Evolutionary conservation across 1,140 invertebrate genomes (phyloP).

Genomic region (Parapsyche elsis): DNA sequence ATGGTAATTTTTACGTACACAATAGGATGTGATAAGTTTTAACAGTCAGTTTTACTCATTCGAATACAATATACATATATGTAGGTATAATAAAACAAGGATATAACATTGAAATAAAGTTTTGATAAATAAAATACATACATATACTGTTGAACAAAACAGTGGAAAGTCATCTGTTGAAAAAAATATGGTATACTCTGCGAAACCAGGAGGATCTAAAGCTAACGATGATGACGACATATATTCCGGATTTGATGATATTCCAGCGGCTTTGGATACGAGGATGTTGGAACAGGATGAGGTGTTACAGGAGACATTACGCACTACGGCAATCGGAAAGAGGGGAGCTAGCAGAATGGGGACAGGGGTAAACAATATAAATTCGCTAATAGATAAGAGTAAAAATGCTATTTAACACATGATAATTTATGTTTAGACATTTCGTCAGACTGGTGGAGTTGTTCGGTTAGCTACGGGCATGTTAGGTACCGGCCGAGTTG

Average conservation of each 20-base stretch:
- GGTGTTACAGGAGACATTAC: conserved; percentile 62
- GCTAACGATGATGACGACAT: conserved; percentile 62
- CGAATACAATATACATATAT: no score
- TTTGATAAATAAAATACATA: not conserved
- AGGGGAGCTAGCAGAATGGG: conserved; percentile 60
- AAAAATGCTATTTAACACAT: not conserved
- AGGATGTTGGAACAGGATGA: conserved; percentile 62
- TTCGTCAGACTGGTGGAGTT: conserved; percentile 1
- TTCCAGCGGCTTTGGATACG: conserved; percentile 64
- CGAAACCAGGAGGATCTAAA: conserved; percentile 14
- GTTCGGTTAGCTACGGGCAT: conserved; percentile 58
- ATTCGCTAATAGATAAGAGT: not conserved
- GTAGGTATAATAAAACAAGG: no score
- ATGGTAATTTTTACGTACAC: no score
- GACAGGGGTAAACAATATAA: conserved; percentile 58
- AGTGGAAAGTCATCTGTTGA: not conserved
- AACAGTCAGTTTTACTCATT: no score
- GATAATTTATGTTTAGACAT: conserved; percentile 31
- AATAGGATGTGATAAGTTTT: no score
- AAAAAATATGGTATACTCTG: conserved; percentile 23
- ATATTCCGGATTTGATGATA: conserved; percentile 64
- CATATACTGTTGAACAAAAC: not conserved
- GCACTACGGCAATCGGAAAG: conserved; percentile 62
- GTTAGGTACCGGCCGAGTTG: conserved; percentile 55
- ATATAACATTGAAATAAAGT: no score